Base-by-base conservation (phyloP, 2,113 vertebrate genomes). In the Psilopsiagon aurifrons region DNA sequence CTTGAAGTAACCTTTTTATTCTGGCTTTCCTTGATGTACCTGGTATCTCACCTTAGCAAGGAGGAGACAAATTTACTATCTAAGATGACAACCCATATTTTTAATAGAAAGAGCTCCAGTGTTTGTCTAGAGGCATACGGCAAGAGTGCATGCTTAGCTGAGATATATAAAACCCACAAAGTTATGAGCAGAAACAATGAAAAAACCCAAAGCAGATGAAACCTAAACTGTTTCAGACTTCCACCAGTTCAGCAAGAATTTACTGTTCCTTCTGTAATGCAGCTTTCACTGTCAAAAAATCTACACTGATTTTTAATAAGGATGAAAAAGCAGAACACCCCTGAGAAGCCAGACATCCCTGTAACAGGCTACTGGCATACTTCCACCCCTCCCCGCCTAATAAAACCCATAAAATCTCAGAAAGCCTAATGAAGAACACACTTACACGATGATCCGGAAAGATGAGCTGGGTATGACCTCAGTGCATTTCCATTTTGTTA, bases 401-500 rank as follows among this genome's bases (percentile, higher is more conserved):
- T 68, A 79, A 46, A 44, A 3, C 29, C 3, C 9, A 1, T 17
- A 25, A 20, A 63, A 43, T 6, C 10, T 17, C 60, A 67, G 17
- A 47, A 71, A 55, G 27, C 60, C 81, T 46, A 15, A 83, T 20
- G 22, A 92, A 79, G 41, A 78, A 60, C 62, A 68, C 3, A 11
- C 47, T 68, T n/a, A 46, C 23, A 51, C 9, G 46, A 78, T 0
- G 1, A 68, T 59, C 68, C 9, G 1, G 66, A 59, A 84, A 75
- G 62, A 87, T 71, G 74, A 79, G 81, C 67, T 55, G 43, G 17
- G 7, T 60, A 91, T 68, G 77, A 93, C 74, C 77, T 64, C 62
- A 60, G 46, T 24, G 17, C 47, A 79, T 85, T 88, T 88, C 47
- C 54, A 28, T 83, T 94, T 92, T 92, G 22, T 70, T 86, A 64